Evolutionary conservation across 2,113 vertebrate species (phyloP).

Genomic region (Siniperca chuatsi): DNA sequence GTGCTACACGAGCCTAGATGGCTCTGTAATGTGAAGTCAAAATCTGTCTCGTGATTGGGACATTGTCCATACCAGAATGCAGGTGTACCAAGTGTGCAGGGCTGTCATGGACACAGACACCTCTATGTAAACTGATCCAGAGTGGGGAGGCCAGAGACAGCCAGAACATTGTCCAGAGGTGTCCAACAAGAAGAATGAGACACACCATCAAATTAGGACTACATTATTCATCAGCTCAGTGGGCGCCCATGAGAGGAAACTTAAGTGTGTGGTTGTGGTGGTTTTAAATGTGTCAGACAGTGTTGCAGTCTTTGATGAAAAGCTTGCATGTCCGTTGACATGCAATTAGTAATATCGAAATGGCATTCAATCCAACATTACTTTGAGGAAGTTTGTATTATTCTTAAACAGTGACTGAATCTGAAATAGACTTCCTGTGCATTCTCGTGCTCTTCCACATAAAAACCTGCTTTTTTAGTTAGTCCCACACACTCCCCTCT

Average conservation of each 20-base stretch:
- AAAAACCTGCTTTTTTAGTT: conserved; percentile 42
- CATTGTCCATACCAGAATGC: conserved; percentile 44
- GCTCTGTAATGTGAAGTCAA: conserved; percentile 64
- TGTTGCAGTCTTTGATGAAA: conserved; percentile 45
- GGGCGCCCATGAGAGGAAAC: conserved; percentile 69
- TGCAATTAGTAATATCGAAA: conserved; percentile 32
- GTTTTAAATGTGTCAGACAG: conserved; percentile 65
- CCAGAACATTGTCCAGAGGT: conserved; percentile 78
- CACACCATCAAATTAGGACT: conserved; percentile 80
- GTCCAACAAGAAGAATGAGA: conserved; percentile 76
- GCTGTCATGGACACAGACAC: conserved; percentile 77
- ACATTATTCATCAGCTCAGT: conserved; percentile 79
- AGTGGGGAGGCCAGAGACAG: conserved; percentile 65
- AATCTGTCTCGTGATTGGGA: conserved; percentile 39
- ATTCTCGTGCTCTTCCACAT: background rate
- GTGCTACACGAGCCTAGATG: conserved; percentile 7
- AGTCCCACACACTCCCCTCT: conserved; percentile 25
- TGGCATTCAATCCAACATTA: background rate
- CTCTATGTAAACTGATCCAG: conserved; percentile 79
- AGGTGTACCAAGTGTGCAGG: conserved; percentile 51
- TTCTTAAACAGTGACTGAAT: background rate
- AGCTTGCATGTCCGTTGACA: conserved; percentile 27
- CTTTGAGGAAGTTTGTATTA: conserved; percentile 2
- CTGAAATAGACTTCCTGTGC: background rate
- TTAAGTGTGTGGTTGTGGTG: conserved; percentile 55